Evolutionary conservation across 2,797 vertebrate genomes (phyloP).

Genomic region (Schizothorax lantsangensis): DNA sequence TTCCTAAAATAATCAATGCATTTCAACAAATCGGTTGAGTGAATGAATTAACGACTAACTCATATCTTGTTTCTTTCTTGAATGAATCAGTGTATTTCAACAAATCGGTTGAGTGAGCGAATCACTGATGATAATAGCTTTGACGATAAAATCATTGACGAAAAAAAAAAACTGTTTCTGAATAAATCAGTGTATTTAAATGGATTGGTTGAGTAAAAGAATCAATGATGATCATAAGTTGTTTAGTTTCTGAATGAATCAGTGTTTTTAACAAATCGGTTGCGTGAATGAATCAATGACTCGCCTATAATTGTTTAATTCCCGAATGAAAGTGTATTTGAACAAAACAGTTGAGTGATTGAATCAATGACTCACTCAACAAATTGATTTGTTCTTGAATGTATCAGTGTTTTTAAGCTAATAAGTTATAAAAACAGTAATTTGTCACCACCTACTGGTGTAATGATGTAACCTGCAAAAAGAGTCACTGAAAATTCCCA

Average conservation of each 20-base stretch:
- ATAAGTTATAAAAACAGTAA: not conserved
- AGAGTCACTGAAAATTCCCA: not conserved
- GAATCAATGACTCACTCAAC: not conserved
- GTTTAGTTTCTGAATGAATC: not conserved
- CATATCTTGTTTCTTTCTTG: not conserved
- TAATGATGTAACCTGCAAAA: slow-evolving; percentile 4
- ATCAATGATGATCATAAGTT: not conserved
- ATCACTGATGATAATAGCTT: too few species aligned
- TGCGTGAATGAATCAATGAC: not conserved
- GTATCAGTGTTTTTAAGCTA: not conserved
- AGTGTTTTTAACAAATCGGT: not conserved
- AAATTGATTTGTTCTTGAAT: not conserved
- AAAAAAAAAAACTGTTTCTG: not conserved
- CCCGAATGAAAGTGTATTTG: not conserved
- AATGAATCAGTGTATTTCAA: not conserved
- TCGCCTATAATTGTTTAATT: not conserved
- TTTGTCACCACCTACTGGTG: not conserved
- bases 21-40: not conserved
- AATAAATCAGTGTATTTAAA: not conserved
- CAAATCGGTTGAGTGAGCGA: not conserved
- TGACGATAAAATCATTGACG: too few species aligned
- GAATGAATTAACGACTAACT: not conserved
- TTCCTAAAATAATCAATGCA: not conserved
- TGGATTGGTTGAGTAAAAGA: not conserved
- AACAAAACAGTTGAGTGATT: not conserved